phyloP scores from a whole-genome alignment of 2,888 invertebrate genomes.

The Meliscaeva auricollis region DNA sequence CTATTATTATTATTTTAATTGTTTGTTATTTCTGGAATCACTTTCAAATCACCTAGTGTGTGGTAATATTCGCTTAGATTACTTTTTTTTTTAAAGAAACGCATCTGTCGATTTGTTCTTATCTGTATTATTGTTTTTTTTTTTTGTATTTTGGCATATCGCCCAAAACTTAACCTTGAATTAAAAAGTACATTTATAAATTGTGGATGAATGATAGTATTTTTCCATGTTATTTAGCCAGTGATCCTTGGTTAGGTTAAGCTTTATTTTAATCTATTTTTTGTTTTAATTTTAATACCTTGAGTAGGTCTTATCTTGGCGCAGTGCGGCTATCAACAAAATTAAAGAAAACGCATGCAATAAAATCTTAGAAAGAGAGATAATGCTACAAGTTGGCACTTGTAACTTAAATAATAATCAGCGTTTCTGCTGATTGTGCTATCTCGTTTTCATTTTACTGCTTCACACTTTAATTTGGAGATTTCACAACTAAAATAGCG shows the following conservation, averaged over 20 bases:
- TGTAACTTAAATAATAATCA: too few relatives aligned
- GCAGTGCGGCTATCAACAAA: not conserved
- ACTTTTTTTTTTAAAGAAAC: not conserved
- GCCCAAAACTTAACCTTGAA: slow-evolving; percentile 14
- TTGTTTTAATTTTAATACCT: too few relatives aligned
- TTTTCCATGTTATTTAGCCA: slow-evolving; percentile 12
- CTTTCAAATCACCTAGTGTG: slow-evolving; percentile 23
- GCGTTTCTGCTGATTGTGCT: too few relatives aligned
- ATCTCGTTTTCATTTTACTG: too few relatives aligned
- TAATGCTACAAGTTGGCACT: not conserved
- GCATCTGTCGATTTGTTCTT: not conserved
- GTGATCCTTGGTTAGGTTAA: not conserved
- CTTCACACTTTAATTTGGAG: too few relatives aligned
- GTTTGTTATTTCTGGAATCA: slow-evolving; percentile 8
- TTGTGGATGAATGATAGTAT: slow-evolving; percentile 1
- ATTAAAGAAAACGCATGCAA: too few relatives aligned
- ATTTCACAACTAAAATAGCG: too few relatives aligned
- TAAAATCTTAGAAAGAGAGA: not conserved
- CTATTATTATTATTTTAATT: slow-evolving; percentile 5
- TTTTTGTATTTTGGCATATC: not conserved
- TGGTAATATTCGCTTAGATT: not conserved
- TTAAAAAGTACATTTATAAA: not conserved
- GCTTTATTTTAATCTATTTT: not conserved
- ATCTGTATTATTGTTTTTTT: not conserved
- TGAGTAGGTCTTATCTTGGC: not conserved